Percentiles rank a stretch among this genome's conserved stretches.
These are phyloP conservation scores for Piliocolobus tephrosceles DNA, from an alignment of 2,113 vertebrate genomes.

Conservation along the genomic window DNA sequence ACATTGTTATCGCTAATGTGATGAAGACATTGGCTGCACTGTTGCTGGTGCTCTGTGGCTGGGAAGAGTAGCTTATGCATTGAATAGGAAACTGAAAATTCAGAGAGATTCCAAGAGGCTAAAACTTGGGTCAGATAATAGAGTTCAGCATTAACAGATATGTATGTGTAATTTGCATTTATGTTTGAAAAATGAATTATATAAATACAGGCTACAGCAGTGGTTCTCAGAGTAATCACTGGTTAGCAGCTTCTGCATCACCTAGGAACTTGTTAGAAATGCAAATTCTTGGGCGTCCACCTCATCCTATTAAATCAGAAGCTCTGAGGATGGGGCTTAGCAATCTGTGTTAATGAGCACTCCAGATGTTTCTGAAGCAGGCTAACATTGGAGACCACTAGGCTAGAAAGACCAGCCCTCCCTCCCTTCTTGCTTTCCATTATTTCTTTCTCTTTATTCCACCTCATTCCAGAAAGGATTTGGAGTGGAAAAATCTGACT, in stretches of 20 bases:
- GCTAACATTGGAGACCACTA: not conserved
- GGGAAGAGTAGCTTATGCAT: not conserved
- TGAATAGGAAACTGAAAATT: not conserved
- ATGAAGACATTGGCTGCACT: not conserved
- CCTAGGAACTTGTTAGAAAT: not conserved
- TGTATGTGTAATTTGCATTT: not conserved
- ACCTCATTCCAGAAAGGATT: conserved; percentile 34
- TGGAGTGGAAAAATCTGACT: conserved; percentile 32
- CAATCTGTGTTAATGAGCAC: not conserved
- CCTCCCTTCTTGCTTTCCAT: not conserved
- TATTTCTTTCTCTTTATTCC: not conserved
- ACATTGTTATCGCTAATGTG: not conserved
- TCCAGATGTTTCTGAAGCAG: not conserved
- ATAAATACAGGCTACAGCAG: not conserved
- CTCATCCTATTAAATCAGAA: not conserved
- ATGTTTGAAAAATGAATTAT: not conserved
- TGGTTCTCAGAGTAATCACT: not conserved
- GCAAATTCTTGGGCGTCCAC: not conserved
- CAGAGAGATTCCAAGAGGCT: not conserved
- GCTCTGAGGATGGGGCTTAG: too few species aligned
- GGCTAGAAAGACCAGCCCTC: not conserved
- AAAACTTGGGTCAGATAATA: not conserved
- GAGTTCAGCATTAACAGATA: not conserved
- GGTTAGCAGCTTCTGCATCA: not conserved
- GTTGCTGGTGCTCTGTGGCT: not conserved